Percentiles rank a stretch among this genome's conserved stretches.
Evolutionary conservation across 2,888 invertebrate species (phyloP).

Genomic region (Clostera curtula): DNA sequence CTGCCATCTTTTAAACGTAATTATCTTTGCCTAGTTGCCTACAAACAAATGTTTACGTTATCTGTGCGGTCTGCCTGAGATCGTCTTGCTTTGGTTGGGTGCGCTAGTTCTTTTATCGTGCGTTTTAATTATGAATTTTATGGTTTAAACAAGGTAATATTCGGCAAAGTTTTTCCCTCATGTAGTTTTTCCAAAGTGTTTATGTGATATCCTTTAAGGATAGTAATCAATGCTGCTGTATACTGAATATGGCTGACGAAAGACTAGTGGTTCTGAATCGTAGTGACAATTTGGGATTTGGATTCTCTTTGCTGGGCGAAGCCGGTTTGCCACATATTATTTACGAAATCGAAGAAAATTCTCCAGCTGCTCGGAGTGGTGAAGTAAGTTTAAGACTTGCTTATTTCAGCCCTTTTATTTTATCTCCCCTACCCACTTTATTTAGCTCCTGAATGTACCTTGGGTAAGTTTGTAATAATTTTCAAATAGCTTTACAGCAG

Average conservation of each 20-base stretch:
- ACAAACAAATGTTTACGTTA: no score
- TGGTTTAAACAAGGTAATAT: constrained; percentile 40
- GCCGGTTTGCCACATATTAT: constrained; percentile 95
- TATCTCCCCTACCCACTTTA: constrained; percentile 22
- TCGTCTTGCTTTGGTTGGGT: constrained; percentile 66
- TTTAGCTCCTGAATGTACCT: no score
- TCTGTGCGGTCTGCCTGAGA: constrained; percentile 42
- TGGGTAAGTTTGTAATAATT: no score
- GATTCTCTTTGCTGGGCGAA: constrained; percentile 92
- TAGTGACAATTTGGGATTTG: constrained; percentile 91
- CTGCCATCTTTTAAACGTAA: no score
- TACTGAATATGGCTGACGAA: constrained; percentile 89
- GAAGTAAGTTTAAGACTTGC: constrained; percentile 77
- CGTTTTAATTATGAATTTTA: constrained; percentile 55
- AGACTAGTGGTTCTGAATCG: constrained; percentile 90
- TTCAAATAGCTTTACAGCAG: no score
- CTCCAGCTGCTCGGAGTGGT: constrained; percentile 92
- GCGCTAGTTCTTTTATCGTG: constrained; percentile 60
- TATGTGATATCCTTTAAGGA: constrained; percentile 53
- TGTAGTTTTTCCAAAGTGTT: constrained; percentile 46
- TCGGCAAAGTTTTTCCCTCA: constrained; percentile 28
- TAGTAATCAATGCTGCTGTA: constrained; percentile 67
- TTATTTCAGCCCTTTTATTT: constrained; percentile 1
- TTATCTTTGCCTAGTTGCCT: no score
- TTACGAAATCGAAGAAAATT: constrained; percentile 94